Evolutionary conservation across 2,113 vertebrate genomes (phyloP), one percentile per base, ranked within the genome.

Genomic region (Carassius gibelio): DNA sequence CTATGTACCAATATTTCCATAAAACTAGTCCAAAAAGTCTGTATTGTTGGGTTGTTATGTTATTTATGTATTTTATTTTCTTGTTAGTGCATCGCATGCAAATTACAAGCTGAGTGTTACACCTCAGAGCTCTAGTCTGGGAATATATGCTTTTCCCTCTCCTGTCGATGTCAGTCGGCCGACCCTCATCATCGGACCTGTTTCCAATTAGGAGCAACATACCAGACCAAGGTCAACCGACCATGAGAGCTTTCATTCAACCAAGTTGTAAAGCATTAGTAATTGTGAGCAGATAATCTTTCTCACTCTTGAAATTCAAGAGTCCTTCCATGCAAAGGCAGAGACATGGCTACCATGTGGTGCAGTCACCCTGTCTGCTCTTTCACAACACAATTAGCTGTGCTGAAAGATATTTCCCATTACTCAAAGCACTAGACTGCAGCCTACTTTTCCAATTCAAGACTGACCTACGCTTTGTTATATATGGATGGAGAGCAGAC

Each of bases 181-280:
- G 4, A 55, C 14, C 82, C 84, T 79, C 79, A 75, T 89, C 78
- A 86, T 78, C 87, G 76, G 88, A 83, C 88, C 59, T 80, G 75
- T 84, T 92, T 89, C 88, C 69, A 88, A 89, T 92, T 89, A 93
- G 80, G 62, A 86, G 61, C 10, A 14, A 71, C 26, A 86, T 88
- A 88, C 88, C 88, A 87, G 75, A 84, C 57, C 45, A 90, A 83
- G 85, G 86, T 90, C 89, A 89, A 62, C 82, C 86, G 89, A 92
- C 89, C 91, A 86, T 82, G 57, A 77, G 57, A 87, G 83, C 80
- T 78, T 91, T 72, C 81, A 86, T 86, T 81, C 59, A 88, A 82
- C 72, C 15, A 86, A 85, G 80, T 77, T 88, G 87, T 92, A 92
- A 93, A 93, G 91, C 52, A 45, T 86, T 88, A 75, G 84, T 88